Conservation (phyloP, 2,113 vertebrate genomes). For the Scomber colias region DNA sequence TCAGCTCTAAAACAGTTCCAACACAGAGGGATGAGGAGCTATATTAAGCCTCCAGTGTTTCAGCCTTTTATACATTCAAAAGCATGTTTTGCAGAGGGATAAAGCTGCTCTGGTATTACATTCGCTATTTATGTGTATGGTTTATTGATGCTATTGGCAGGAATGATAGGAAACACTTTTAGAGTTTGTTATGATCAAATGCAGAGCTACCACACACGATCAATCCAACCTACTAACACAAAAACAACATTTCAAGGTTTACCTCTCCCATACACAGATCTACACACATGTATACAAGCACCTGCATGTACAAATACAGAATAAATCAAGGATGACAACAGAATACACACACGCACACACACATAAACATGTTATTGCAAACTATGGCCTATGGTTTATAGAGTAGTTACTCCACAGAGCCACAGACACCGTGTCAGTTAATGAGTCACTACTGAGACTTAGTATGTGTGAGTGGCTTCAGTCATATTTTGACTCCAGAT, state of each 20-base stretch:
- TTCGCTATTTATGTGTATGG: not conserved
- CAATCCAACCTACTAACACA: not conserved
- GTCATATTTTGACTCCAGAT: constrained; percentile 49
- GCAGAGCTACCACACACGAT: not conserved
- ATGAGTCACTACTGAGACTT: constrained; percentile 23
- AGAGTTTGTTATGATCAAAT: not conserved
- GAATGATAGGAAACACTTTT: not conserved
- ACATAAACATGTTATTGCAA: too few species aligned
- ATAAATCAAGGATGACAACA: too few species aligned
- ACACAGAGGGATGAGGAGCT: constrained; percentile 39
- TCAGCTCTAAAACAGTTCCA: constrained; percentile 45
- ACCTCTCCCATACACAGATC: constrained; percentile 11
- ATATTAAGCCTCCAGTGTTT: constrained; percentile 59
- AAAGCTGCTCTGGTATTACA: not conserved
- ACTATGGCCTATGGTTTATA: not conserved
- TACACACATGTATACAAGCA: not conserved
- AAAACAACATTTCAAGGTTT: constrained; percentile 2
- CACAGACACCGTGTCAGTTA: constrained; percentile 14
- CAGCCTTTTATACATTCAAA: constrained; percentile 32
- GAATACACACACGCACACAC: too few species aligned
- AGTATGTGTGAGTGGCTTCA: not conserved
- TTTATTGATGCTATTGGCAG: not conserved
- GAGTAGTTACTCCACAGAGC: not conserved
- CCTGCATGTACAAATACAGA: not conserved
- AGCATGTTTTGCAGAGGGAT: constrained; percentile 1